A percentile compares a stretch with the other conserved stretches of the same genome.
Evolutionary conservation across 2,888 invertebrate species (phyloP).

Genomic region (Periphyllus acericola): DNA sequence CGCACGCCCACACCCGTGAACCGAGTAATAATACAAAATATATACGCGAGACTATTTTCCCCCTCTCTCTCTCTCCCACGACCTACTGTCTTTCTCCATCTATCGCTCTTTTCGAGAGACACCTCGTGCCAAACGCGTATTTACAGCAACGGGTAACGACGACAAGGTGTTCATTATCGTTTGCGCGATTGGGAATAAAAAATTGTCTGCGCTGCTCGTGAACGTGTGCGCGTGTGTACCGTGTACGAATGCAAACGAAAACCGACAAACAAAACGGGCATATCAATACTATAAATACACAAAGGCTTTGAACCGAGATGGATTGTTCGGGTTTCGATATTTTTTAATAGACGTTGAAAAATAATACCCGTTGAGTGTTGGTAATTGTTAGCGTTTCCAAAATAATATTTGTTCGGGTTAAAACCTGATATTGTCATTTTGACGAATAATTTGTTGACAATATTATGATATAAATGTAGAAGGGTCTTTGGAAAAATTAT

Average conservation of each 20-base stretch:
- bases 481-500: background rate
- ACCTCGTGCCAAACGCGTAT: background rate
- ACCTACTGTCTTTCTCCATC: background rate
- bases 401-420: background rate
- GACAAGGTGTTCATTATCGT: background rate
- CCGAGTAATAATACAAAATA: conserved; percentile 28
- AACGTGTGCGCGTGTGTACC: background rate
- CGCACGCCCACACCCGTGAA: conserved; percentile 38
- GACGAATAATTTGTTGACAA: background rate
- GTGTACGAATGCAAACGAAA: background rate
- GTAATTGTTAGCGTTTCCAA: background rate
- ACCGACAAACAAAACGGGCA: background rate
- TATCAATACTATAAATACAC: too few relatives aligned
- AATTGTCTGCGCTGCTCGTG: background rate
- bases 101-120: background rate
- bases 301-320: too few relatives aligned
- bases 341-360: background rate
- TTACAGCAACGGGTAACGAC: too few relatives aligned
- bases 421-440: background rate
- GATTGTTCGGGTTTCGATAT: background rate
- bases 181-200: background rate
- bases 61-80: background rate
- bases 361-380: background rate
- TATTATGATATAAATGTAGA: background rate
- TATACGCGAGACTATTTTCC: background rate